phyloP scores from a whole-genome alignment of 2,888 invertebrate species.

The Desoria tigrina region DNA sequence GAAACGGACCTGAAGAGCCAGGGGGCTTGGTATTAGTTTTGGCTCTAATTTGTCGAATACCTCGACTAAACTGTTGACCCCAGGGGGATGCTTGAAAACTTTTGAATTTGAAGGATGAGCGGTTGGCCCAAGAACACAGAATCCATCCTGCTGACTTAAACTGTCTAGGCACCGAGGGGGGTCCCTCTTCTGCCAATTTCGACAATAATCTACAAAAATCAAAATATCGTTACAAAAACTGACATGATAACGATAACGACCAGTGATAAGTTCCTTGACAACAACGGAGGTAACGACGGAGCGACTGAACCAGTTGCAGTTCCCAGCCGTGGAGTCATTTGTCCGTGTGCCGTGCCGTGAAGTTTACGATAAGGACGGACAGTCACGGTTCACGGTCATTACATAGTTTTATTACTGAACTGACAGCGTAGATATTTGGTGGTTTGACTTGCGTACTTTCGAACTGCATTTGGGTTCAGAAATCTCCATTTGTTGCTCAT shows the following conservation, averaged over 20 bases:
- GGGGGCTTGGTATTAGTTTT: background rate
- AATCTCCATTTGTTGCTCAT: no score
- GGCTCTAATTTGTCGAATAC: slow-evolving; percentile 2
- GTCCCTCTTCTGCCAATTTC: slow-evolving; percentile 6
- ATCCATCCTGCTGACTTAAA: slow-evolving; percentile 34
- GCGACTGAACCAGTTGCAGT: background rate
- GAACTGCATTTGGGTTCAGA: no score
- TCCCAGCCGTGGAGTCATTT: background rate
- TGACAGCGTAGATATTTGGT: no score
- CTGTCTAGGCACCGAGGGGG: slow-evolving; percentile 4
- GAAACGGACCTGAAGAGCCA: background rate
- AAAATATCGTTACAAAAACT: background rate
- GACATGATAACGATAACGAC: no score
- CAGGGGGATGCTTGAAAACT: slow-evolving; percentile 13
- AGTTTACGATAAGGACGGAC: no score
- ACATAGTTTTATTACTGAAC: no score
- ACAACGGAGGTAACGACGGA: background rate
- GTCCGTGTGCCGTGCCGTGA: slow-evolving; percentile 1
- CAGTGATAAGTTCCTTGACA: no score
- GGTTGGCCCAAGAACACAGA: slow-evolving; percentile 36
- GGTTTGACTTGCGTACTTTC: no score
- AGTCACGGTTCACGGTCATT: no score
- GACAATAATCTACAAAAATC: background rate
- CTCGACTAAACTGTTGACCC: slow-evolving; percentile 18
- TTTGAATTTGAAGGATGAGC: slow-evolving; percentile 22